A percentile compares a stretch with the other conserved stretches of the same genome.
phyloP scores from a whole-genome alignment of 2,888 invertebrate species.

The Limulus polyphemus region DNA sequence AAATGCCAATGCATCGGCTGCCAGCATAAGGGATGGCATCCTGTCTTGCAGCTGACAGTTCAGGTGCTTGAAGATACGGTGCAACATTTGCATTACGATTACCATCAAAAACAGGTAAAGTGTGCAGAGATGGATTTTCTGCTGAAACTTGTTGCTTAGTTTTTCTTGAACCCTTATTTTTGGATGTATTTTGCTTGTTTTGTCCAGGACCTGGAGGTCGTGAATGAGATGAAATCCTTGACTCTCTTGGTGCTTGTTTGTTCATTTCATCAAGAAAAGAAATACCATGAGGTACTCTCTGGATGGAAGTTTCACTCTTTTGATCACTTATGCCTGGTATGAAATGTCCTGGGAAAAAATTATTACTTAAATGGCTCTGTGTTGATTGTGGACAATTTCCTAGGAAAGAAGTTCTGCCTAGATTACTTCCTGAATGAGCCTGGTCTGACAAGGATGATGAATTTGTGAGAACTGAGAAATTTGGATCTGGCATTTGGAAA shows the following conservation, averaged over 20 bases:
- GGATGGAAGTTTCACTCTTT: background rate
- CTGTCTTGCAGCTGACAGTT: background rate
- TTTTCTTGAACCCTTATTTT: background rate
- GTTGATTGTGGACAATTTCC: slow-evolving; percentile 1
- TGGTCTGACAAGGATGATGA: no score
- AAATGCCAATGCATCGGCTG: background rate
- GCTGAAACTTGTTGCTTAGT: background rate
- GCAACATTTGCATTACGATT: background rate
- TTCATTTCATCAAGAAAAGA: background rate
- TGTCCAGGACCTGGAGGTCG: background rate
- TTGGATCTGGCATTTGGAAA: background rate
- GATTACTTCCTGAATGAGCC: background rate
- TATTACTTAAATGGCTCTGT: background rate
- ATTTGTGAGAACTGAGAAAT: background rate
- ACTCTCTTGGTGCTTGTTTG: background rate
- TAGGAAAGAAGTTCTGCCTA: background rate
- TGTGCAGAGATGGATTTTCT: background rate
- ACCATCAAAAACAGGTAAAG: background rate
- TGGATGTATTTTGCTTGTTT: background rate
- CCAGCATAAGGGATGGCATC: background rate
- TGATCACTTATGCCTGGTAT: background rate
- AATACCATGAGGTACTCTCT: background rate
- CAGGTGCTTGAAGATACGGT: background rate
- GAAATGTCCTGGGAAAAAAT: slow-evolving; percentile 1
- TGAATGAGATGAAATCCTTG: background rate